Evolutionary conservation across 2,113 vertebrate species (phyloP).

Genomic region (Heteronetta atricapilla): DNA sequence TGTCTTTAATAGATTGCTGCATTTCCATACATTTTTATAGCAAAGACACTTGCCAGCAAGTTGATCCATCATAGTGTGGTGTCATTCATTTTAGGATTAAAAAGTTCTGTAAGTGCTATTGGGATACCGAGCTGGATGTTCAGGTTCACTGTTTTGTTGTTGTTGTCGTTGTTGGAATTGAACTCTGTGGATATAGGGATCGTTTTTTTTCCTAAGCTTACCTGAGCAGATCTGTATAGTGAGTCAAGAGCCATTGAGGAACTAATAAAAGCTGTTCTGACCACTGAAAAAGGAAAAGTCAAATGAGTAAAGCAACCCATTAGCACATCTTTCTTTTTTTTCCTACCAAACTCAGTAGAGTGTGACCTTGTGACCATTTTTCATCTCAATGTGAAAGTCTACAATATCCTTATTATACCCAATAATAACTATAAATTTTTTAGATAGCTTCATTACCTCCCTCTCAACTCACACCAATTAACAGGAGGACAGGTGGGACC

Average conservation of each 20-base stretch:
- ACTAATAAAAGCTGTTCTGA: not conserved
- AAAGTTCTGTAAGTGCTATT: not conserved
- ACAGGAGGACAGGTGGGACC: not conserved
- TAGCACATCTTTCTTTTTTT: not conserved
- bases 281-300: not conserved
- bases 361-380: not conserved
- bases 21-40: not conserved
- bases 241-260: not conserved
- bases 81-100: not conserved
- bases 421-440: not conserved
- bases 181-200: not conserved
- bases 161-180: not conserved
- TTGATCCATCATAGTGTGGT: not conserved
- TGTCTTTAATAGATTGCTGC: not conserved
- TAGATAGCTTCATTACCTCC: not conserved
- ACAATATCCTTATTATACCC: not conserved
- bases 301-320: not conserved
- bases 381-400: not conserved
- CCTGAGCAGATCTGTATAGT: not conserved
- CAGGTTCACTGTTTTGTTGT: not conserved
- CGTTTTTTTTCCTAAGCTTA: not conserved
- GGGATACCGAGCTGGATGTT: not conserved
- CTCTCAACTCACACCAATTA: not conserved
- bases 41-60: not conserved
- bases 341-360: not conserved